Percentiles rank a stretch among this genome's conserved stretches.
These are phyloP conservation scores for Xestia ashworthii DNA, from an alignment of 2,888 invertebrate genomes.

Conservation along the genomic window DNA sequence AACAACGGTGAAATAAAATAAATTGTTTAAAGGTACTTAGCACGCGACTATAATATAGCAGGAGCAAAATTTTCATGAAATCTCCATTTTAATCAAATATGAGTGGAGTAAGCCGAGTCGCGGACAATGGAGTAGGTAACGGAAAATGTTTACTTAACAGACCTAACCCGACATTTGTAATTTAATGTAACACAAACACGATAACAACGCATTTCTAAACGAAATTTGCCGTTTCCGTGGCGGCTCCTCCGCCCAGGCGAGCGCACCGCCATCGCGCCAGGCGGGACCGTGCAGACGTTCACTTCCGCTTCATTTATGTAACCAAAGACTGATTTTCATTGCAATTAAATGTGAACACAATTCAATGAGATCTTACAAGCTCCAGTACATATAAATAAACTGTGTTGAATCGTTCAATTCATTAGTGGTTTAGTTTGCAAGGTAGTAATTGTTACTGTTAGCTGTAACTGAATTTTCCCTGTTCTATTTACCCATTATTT, in stretches of 20 bases:
- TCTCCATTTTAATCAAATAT: conserved; percentile 77
- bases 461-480: neutral
- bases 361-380: conserved; percentile 46
- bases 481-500: conserved; percentile 3
- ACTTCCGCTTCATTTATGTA: conserved; percentile 67
- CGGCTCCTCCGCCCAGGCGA: conserved; percentile 64
- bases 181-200: conserved; percentile 83
- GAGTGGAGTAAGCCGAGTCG: conserved; percentile 68
- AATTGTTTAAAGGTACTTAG: conserved; percentile 55
- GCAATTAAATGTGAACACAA: conserved; percentile 67
- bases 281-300: conserved; percentile 58
- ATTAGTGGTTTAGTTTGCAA: conserved; percentile 39
- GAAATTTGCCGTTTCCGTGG: conserved; percentile 74
- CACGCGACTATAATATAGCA: conserved; percentile 44
- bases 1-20: conserved; percentile 48
- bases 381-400: conserved; percentile 32
- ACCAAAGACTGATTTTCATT: conserved; percentile 68
- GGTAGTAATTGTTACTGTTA: conserved; percentile 12
- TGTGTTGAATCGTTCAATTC: conserved; percentile 35
- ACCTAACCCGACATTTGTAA: conserved; percentile 79
- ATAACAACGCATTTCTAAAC: conserved; percentile 80
- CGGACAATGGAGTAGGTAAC: conserved; percentile 78
- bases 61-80: conserved; percentile 66
- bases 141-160: conserved; percentile 80
- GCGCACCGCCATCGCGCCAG: conserved; percentile 29